These are phyloP conservation scores for Pelodytes ibericus DNA, from an alignment of 2,797 vertebrate species.

Conservation along the genomic window DNA sequence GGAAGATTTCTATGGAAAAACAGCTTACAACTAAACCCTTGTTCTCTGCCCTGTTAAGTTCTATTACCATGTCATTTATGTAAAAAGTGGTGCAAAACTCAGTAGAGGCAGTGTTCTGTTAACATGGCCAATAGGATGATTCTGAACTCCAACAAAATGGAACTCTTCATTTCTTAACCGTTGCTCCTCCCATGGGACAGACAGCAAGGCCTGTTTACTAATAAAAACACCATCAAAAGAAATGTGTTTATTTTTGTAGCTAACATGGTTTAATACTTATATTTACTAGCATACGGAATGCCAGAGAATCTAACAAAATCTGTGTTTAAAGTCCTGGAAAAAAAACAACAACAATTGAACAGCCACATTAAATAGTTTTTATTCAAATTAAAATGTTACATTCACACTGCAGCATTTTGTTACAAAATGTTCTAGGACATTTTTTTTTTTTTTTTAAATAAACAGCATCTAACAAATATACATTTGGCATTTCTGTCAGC, in stretches of 20 bases:
- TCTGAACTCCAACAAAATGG: too few species aligned
- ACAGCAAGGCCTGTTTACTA: too few species aligned
- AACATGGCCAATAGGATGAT: too few species aligned
- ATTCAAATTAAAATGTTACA: background rate
- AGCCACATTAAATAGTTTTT: background rate
- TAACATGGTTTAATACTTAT: background rate
- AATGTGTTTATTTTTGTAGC: background rate
- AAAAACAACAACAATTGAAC: background rate
- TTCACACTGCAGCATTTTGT: background rate
- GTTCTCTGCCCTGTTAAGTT: too few species aligned
- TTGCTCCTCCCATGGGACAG: too few species aligned
- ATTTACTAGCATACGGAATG: background rate
- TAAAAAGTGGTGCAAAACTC: too few species aligned
- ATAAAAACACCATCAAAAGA: too few species aligned
- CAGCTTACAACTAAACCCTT: too few species aligned
- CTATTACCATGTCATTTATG: too few species aligned
- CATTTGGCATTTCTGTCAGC: background rate
- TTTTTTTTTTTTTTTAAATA: background rate
- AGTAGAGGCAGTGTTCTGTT: too few species aligned
- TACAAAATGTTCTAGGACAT: constrained; percentile 1
- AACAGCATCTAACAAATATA: background rate
- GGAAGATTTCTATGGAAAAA: too few species aligned
- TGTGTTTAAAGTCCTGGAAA: background rate
- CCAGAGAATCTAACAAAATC: background rate
- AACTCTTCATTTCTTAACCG: too few species aligned